Percentiles rank a stretch among this genome's conserved stretches.
These are phyloP conservation scores for Wasmannia auropunctata DNA, from an alignment of 1,140 invertebrate species.

Conservation along the genomic window DNA sequence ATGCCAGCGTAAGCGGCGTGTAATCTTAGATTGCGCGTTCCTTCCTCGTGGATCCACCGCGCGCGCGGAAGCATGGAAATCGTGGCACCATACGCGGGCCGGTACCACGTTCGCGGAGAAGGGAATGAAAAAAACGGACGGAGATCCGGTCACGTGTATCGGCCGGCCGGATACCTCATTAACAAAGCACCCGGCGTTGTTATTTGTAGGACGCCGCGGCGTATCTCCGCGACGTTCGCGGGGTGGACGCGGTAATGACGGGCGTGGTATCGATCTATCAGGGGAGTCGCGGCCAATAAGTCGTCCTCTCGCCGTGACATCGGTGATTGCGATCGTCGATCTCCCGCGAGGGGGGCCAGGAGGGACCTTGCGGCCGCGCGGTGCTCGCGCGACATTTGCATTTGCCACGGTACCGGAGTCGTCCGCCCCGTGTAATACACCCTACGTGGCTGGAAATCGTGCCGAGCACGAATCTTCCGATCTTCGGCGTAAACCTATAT, in stretches of 20 bases:
- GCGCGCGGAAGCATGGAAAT: conserved; percentile 43
- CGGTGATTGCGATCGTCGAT: conserved; percentile 73
- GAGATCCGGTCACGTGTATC: conserved; percentile 73
- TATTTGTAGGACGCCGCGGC: conserved; percentile 66
- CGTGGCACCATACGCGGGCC: not conserved
- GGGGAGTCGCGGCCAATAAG: conserved; percentile 70
- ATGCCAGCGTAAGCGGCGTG: conserved; percentile 19
- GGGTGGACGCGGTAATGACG: conserved; percentile 62
- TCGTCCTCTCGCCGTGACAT: conserved; percentile 69
- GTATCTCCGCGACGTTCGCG: not conserved
- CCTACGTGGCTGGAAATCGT: conserved; percentile 15
- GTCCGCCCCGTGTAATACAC: conserved; percentile 43
- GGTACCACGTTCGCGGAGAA: not conserved
- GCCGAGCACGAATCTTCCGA: not conserved
- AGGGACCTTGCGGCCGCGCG: not conserved
- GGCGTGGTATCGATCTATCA: conserved; percentile 73
- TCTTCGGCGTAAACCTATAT: conserved; percentile 12
- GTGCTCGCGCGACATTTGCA: conserved; percentile 68
- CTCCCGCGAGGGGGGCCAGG: not conserved
- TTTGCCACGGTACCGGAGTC: conserved; percentile 63
- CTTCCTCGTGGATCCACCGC: not conserved
- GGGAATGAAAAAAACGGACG: conserved; percentile 51
- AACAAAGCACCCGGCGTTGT: conserved; percentile 59
- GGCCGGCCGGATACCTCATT: conserved; percentile 65
- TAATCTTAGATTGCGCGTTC: conserved; percentile 12